These are phyloP conservation scores for Gonocerus acuteangulatus DNA, from an alignment of 2,888 invertebrate genomes.

Conservation along the genomic window DNA sequence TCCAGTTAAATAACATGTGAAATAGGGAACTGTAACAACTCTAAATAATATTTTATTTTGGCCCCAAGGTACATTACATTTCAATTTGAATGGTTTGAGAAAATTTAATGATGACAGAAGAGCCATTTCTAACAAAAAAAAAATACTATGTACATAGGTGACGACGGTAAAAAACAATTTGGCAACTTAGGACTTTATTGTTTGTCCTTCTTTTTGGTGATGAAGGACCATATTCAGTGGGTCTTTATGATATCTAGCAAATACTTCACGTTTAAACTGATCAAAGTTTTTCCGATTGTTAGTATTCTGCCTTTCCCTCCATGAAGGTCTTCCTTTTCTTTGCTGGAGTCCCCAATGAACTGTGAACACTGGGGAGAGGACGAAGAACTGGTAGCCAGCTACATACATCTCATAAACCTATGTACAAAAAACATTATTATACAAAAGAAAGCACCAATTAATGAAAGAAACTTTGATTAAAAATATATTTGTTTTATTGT, in stretches of 20 bases:
- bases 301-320: conserved; percentile 81
- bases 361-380: conserved; percentile 80
- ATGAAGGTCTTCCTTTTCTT: conserved; percentile 66
- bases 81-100: too few relatives aligned
- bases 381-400: conserved; percentile 78
- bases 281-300: conserved; percentile 74
- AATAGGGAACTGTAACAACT: too few relatives aligned
- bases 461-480: too few relatives aligned
- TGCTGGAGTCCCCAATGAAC: conserved; percentile 84
- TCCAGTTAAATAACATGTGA: too few relatives aligned
- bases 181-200: conserved; percentile 2
- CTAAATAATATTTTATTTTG: too few relatives aligned
- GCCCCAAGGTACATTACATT: too few relatives aligned
- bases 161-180: not conserved
- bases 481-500: too few relatives aligned
- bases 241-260: conserved; percentile 57
- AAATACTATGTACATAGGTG: too few relatives aligned
- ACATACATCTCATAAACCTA: conserved; percentile 90
- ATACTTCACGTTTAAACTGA: conserved; percentile 72
- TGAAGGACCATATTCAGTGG: conserved; percentile 35
- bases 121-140: too few relatives aligned
- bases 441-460: too few relatives aligned
- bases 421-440: too few relatives aligned
- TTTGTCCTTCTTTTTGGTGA: conserved; percentile 26
- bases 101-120: too few relatives aligned